Conservation (phyloP, 2,797 vertebrate species). For the Salmo trutta region DNA sequence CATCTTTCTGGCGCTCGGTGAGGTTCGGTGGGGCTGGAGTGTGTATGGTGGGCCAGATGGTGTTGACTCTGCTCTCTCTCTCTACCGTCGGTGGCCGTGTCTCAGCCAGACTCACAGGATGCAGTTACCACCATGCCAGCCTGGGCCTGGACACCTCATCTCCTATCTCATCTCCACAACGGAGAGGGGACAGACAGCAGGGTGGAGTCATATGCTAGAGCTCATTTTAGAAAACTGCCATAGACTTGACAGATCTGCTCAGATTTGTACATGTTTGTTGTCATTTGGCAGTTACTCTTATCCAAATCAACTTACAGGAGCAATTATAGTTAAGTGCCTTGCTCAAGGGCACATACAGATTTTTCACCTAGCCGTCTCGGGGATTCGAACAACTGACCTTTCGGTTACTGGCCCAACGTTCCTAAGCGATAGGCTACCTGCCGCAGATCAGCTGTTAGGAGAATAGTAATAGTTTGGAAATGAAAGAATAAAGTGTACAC, state of each 20-base stretch:
- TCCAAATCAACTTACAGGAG: no score
- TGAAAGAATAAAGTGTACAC: not conserved
- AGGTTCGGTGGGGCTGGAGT: constrained; percentile 36
- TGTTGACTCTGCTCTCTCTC: constrained; percentile 54
- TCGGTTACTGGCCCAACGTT: no score
- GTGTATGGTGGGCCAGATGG: constrained; percentile 59
- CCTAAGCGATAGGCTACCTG: no score
- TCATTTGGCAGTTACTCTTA: no score
- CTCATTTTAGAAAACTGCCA: not conserved
- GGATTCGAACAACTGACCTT: no score
- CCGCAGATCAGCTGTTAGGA: not conserved
- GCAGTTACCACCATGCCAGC: constrained; percentile 38
- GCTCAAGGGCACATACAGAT: no score
- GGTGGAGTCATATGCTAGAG: not conserved
- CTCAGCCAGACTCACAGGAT: constrained; percentile 46
- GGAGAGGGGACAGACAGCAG: not conserved
- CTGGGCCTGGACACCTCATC: constrained; percentile 24
- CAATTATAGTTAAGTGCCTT: no score
- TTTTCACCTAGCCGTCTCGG: no score
- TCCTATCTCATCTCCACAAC: not conserved
- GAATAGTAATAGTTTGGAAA: not conserved
- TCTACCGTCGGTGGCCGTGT: constrained; percentile 25
- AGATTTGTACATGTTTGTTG: no score
- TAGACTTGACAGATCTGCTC: not conserved
- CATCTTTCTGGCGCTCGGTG: constrained; percentile 63